Evolutionary conservation across 2,113 vertebrate species (phyloP).

Genomic region (Callospermophilus lateralis): DNA sequence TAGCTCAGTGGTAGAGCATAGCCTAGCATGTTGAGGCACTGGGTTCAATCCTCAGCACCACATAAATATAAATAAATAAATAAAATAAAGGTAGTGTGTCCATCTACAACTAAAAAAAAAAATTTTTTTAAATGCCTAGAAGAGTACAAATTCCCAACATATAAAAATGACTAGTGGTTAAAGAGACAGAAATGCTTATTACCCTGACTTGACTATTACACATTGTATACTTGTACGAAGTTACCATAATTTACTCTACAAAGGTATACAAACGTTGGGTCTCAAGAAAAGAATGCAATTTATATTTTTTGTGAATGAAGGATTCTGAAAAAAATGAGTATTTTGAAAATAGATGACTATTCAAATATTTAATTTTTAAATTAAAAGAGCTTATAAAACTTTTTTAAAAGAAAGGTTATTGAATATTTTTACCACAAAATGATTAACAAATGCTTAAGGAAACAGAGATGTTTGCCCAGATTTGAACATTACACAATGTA

Average conservation of each 20-base stretch:
- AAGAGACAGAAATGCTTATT: too few species aligned
- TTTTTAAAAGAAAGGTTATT: neutral
- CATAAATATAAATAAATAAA: too few species aligned
- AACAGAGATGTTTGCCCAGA: neutral
- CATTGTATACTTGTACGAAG: too few species aligned
- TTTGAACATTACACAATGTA: neutral
- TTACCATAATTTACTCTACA: neutral
- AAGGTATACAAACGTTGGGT: neutral
- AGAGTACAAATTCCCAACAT: too few species aligned
- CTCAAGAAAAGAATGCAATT: neutral
- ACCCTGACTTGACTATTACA: too few species aligned
- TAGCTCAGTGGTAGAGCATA: too few species aligned
- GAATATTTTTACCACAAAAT: neutral
- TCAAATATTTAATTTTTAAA: neutral
- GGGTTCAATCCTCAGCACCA: too few species aligned
- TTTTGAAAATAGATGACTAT: conserved; percentile 43
- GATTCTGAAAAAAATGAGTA: neutral
- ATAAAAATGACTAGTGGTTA: too few species aligned
- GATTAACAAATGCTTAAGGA: neutral
- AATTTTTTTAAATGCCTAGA: neutral
- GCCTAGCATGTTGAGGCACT: too few species aligned
- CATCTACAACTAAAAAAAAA: too few species aligned
- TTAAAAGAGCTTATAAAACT: neutral
- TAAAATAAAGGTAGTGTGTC: too few species aligned
- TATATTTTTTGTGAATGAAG: neutral